Evolutionary conservation across 2,888 invertebrate species (phyloP).

Genomic region (Coenonympha arcania): DNA sequence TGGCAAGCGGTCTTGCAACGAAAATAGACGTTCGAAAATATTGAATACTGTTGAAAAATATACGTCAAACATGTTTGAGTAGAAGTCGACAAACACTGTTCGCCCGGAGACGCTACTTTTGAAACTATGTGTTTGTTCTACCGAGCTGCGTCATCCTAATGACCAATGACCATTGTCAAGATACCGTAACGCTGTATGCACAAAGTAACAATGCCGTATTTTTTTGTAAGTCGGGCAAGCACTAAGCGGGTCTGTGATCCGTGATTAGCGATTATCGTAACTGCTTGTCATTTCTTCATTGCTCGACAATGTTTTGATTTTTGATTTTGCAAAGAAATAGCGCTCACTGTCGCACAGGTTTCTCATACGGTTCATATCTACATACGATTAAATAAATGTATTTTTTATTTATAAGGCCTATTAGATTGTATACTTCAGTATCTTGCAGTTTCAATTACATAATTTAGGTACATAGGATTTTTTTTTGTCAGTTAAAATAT

Average conservation of each 20-base stretch:
- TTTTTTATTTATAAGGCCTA: no score
- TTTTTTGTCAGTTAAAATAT: no score
- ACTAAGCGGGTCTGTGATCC: not conserved
- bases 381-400: no score
- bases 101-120: constrained; percentile 28
- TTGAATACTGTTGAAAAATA: constrained; percentile 70
- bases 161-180: not conserved
- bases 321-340: no score
- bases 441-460: no score
- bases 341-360: no score
- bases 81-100: constrained; percentile 54
- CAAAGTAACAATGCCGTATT: not conserved
- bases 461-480: no score
- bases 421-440: no score
- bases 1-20: constrained; percentile 50
- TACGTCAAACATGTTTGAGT: constrained; percentile 61
- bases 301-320: no score
- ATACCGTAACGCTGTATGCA: not conserved
- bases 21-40: constrained; percentile 68
- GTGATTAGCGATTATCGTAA: not conserved
- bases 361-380: no score
- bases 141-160: not conserved
- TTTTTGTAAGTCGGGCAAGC: not conserved
- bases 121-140: constrained; percentile 3
- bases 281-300: no score